Percentiles rank a stretch among this genome's conserved stretches.
phyloP scores from a whole-genome alignment of 1,140 invertebrate genomes.

The Drosophila nikananu region DNA sequence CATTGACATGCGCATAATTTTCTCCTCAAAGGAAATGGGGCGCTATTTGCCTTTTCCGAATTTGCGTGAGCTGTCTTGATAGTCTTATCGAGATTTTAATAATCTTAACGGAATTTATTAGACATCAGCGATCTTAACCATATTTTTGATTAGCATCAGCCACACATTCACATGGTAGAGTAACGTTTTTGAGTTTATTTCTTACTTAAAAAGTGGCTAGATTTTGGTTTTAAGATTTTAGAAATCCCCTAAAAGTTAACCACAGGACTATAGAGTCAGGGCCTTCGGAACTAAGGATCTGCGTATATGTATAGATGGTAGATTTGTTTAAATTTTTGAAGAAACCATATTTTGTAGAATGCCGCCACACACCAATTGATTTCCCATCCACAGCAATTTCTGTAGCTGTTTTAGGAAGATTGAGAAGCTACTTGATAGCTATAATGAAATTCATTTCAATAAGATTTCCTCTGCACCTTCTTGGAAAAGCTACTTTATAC shows the following conservation, averaged over 20 bases:
- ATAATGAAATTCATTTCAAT: conserved; percentile 5
- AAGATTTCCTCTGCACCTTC: conserved; percentile 1
- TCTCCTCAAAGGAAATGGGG: conserved; percentile 5
- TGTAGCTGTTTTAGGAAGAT: neutral
- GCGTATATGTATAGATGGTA: too few species aligned
- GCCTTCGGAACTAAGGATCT: too few species aligned
- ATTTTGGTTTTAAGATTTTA: too few species aligned
- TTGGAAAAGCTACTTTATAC: neutral
- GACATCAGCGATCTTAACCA: neutral
- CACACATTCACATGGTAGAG: neutral
- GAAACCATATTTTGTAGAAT: neutral
- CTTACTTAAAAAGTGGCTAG: too few species aligned
- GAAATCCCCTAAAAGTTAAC: too few species aligned
- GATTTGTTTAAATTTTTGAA: neutral
- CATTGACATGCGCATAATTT: conserved; percentile 62
- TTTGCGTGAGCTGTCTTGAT: conserved; percentile 6
- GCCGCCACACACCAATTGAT: neutral
- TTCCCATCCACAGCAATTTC: neutral
- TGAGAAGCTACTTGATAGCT: conserved; percentile 12
- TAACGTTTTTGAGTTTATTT: neutral
- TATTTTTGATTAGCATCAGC: neutral
- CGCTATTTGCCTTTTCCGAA: neutral
- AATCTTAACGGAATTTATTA: neutral
- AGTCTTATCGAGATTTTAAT: neutral
- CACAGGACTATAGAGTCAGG: too few species aligned